Conservation (phyloP, 1,140 invertebrate genomes). For the Pogonognathellus flavescens region DNA sequence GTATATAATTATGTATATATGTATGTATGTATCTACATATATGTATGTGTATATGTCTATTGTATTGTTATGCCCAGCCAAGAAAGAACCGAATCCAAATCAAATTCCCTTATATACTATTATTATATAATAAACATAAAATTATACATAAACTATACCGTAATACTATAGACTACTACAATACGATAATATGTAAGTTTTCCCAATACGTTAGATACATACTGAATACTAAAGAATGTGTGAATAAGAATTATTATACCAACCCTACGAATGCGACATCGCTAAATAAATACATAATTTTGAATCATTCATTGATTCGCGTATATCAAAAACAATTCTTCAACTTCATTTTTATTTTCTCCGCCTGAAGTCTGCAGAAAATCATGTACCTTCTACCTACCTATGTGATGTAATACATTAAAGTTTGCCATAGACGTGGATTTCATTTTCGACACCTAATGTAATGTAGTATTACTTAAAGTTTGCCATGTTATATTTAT, state of each 20-base stretch:
- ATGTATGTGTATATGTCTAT: neutral
- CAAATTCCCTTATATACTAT: neutral
- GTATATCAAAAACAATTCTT: too few species aligned
- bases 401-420: too few species aligned
- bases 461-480: too few species aligned
- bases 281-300: slow-evolving; percentile 51
- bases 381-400: neutral
- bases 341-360: neutral
- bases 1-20: slow-evolving; percentile 16
- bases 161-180: neutral
- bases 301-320: slow-evolving; percentile 29
- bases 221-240: neutral
- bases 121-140: neutral
- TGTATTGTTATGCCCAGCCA: neutral
- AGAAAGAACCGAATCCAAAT: neutral
- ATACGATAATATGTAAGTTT: slow-evolving; percentile 1
- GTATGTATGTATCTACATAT: neutral
- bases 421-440: too few species aligned
- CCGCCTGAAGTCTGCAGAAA: neutral
- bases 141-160: neutral
- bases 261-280: slow-evolving; percentile 41
- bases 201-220: neutral
- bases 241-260: slow-evolving; percentile 16
- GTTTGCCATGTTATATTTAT: too few species aligned
- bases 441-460: too few species aligned